Evolutionary conservation across 2,113 vertebrate species (phyloP).

Genomic region (Paramormyrops kingsleyae): DNA sequence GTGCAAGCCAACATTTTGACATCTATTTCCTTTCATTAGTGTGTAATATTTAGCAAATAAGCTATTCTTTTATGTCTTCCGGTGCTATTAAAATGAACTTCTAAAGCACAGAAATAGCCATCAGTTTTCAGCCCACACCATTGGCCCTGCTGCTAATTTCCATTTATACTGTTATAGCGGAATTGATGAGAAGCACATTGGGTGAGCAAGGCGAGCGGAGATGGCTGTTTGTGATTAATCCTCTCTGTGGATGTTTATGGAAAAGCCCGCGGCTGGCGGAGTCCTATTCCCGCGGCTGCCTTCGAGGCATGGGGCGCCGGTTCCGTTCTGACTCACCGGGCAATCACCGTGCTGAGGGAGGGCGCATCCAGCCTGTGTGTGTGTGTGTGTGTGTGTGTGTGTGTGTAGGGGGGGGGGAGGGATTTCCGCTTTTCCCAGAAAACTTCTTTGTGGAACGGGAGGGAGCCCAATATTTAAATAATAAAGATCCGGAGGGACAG

Average conservation of each 20-base stretch:
- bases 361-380: not conserved
- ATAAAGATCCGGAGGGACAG: slow-evolving; percentile 27
- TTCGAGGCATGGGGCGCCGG: slow-evolving; percentile 1
- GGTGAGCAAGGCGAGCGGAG: not conserved
- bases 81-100: not conserved
- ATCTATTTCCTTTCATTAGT: not conserved
- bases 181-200: slow-evolving; percentile 16
- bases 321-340: slow-evolving; percentile 16
- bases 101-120: not conserved
- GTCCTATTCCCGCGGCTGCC: not conserved
- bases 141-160: slow-evolving; percentile 9
- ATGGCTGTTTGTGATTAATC: slow-evolving; percentile 25
- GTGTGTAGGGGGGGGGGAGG: not conserved
- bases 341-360: slow-evolving; percentile 8
- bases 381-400: not conserved
- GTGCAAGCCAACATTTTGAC: not conserved
- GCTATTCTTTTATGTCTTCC: not conserved
- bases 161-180: slow-evolving; percentile 16
- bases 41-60: not conserved
- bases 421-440: slow-evolving; percentile 30
- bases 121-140: not conserved
- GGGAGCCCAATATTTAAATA: slow-evolving; percentile 46
- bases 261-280: slow-evolving; percentile 5
- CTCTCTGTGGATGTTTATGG: slow-evolving; percentile 21
- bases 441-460: slow-evolving; percentile 48